Conservation (phyloP, 2,113 vertebrate species). For the Perca schrenkii region DNA sequence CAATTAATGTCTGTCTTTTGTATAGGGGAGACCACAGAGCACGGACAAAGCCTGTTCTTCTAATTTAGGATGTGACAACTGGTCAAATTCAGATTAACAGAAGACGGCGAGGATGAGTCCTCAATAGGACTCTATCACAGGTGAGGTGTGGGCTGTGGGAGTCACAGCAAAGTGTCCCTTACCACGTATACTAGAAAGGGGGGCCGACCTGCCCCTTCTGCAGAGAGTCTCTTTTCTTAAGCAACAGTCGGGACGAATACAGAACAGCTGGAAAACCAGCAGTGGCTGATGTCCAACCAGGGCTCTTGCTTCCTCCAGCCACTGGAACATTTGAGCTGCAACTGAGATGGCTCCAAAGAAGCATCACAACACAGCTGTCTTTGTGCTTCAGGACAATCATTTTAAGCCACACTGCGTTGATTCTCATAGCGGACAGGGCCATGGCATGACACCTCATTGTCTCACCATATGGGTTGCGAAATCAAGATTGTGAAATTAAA, state of each 20-base stretch:
- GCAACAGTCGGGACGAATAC: not conserved
- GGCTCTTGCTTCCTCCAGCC: not conserved
- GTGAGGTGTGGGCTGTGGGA: not conserved
- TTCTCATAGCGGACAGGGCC: not conserved
- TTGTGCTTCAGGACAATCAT: conserved; percentile 3
- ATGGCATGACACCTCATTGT: conserved; percentile 19
- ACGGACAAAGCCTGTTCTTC: not conserved
- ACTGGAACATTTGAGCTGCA: conserved; percentile 1
- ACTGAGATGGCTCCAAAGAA: not conserved
- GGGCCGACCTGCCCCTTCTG: not conserved
- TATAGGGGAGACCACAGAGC: not conserved
- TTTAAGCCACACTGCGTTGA: not conserved
- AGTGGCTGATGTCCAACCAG: not conserved
- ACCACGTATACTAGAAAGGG: not conserved
- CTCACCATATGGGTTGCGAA: not conserved
- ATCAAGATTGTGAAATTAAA: not conserved
- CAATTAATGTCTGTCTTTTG: not conserved
- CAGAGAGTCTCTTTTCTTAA: not conserved
- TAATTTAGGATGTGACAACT: not conserved
- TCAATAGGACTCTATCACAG: not conserved
- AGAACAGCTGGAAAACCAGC: conserved; percentile 27
- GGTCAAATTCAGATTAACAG: conserved; percentile 1
- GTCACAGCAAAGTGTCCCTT: not conserved
- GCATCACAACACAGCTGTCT: conserved; percentile 18
- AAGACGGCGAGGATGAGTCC: not conserved